phyloP scores from a whole-genome alignment of 2,797 vertebrate genomes.

The Hoplostethus atlanticus region DNA sequence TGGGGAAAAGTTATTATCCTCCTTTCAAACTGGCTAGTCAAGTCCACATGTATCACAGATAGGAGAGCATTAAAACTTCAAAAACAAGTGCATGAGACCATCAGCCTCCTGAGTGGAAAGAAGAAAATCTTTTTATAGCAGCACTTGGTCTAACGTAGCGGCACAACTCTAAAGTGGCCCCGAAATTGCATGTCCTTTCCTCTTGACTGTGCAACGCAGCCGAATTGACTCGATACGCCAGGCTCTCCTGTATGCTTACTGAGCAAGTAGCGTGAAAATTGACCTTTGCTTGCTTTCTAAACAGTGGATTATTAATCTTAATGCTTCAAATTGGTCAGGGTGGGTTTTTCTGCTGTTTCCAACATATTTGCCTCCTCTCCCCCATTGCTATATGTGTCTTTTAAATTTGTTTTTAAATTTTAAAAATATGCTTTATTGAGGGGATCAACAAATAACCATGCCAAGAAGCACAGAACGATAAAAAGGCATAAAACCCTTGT shows the following conservation, averaged over 20 bases:
- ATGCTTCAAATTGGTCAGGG: conserved; percentile 76
- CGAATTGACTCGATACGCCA: conserved; percentile 73
- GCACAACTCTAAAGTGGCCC: conserved; percentile 46
- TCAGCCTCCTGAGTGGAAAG: conserved; percentile 42
- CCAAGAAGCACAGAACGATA: conserved; percentile 39
- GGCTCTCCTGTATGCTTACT: conserved; percentile 72
- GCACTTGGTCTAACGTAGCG: conserved; percentile 48
- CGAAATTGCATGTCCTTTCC: conserved; percentile 57
- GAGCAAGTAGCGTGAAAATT: conserved; percentile 82
- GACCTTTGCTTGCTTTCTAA: conserved; percentile 85
- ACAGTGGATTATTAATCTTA: conserved; percentile 81
- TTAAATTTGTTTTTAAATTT: conserved; percentile 44
- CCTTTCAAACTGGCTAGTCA: conserved; percentile 10
- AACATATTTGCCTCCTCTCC: conserved; percentile 47
- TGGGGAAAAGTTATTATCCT: conserved; percentile 34
- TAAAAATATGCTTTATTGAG: conserved; percentile 39
- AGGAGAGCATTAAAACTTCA: conserved; percentile 35
- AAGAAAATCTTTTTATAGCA: conserved; percentile 61
- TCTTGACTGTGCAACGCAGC: conserved; percentile 62
- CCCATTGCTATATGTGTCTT: conserved; percentile 27
- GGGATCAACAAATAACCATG: conserved; percentile 36
- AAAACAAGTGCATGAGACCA: conserved; percentile 40
- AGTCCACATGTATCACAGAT: conserved; percentile 25
- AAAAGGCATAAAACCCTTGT: conserved; percentile 39
- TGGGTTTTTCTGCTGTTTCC: conserved; percentile 63